These are phyloP conservation scores for Salvelinus fontinalis DNA, from an alignment of 2,113 vertebrate genomes.

Conservation along the genomic window DNA sequence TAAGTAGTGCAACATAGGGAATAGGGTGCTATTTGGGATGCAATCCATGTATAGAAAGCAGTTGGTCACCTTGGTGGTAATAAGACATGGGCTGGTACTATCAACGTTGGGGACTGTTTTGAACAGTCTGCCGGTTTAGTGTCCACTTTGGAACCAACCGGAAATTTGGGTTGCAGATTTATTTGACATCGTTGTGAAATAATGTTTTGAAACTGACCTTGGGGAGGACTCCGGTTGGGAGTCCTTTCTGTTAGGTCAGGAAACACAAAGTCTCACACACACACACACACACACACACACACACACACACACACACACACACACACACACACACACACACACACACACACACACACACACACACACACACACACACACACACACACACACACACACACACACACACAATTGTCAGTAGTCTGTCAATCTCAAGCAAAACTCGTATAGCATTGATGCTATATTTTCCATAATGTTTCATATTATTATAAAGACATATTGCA, in stretches of 20 bases:
- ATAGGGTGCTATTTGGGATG: background rate
- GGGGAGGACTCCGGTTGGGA: constrained; percentile 88
- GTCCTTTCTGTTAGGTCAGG: constrained; percentile 84
- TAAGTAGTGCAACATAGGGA: no score
- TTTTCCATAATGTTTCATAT: background rate
- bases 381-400: no score
- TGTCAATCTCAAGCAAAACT: background rate
- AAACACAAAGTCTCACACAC: background rate
- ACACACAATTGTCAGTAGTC: background rate
- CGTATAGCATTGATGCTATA: background rate
- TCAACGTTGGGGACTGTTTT: background rate
- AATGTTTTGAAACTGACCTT: constrained; percentile 79
- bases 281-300: constrained; percentile 13
- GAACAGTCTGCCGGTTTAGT: no score
- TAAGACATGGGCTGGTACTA: background rate
- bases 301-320: no score
- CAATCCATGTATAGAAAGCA: constrained; percentile 2
- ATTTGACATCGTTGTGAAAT: background rate
- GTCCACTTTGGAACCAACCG: background rate
- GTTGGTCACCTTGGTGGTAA: background rate
- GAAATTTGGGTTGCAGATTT: background rate
- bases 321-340: no score
- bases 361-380: no score
- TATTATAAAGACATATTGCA: background rate
- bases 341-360: no score